Conservation (phyloP, 2,888 invertebrate species). For the Rhodophaea formosa region DNA sequence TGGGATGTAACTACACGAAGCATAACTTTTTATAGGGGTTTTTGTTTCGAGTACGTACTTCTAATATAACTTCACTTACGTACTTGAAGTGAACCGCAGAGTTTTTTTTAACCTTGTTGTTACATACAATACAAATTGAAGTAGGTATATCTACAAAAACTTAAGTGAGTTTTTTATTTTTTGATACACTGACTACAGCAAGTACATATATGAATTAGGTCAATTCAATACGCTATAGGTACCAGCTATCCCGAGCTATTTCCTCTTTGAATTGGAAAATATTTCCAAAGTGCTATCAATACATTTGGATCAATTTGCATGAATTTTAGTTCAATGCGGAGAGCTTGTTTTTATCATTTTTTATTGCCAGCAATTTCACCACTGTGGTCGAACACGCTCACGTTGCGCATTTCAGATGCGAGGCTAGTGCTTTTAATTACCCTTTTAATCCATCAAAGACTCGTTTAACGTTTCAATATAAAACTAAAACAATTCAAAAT, state of each 20-base stretch:
- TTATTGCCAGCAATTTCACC: slow-evolving; percentile 59
- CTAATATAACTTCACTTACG: slow-evolving; percentile 43
- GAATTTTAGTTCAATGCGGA: slow-evolving; percentile 57
- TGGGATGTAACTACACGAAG: slow-evolving; percentile 65
- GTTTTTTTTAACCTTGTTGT: background rate
- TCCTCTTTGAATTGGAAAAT: slow-evolving; percentile 52
- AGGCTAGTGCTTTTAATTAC: slow-evolving; percentile 17
- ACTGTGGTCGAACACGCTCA: slow-evolving; percentile 38
- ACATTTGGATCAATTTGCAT: slow-evolving; percentile 68
- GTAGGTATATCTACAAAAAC: too few relatives aligned
- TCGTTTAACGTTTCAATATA: background rate
- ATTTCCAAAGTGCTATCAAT: slow-evolving; percentile 66
- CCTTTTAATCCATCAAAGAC: slow-evolving; percentile 11
- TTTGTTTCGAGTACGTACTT: slow-evolving; percentile 56
- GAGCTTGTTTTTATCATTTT: slow-evolving; percentile 59
- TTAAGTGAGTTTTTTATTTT: too few relatives aligned
- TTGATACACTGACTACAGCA: too few relatives aligned
- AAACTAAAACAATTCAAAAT: background rate
- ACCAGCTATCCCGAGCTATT: background rate
- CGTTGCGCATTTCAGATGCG: slow-evolving; percentile 35
- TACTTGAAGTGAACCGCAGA: slow-evolving; percentile 14
- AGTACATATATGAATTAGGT: background rate
- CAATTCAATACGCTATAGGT: background rate
- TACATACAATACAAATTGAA: background rate
- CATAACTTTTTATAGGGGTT: slow-evolving; percentile 71